Conservation (phyloP, 2,797 vertebrate species). For the Numenius phaeopus region DNA sequence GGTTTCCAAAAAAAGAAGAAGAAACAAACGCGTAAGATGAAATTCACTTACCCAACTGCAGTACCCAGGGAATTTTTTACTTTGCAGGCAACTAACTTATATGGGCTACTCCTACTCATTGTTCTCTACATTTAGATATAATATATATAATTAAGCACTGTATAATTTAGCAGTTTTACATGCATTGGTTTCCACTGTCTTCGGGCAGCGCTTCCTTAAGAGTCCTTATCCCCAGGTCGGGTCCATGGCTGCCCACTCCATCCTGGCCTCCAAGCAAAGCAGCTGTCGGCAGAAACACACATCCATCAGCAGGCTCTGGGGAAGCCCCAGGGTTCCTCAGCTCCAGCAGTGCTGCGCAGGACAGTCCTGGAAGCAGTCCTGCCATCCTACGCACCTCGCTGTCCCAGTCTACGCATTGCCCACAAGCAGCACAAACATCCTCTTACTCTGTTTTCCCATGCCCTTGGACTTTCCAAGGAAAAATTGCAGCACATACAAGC, state of each 20-base stretch:
- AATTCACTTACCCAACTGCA: conserved; percentile 60
- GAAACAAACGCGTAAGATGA: conserved; percentile 38
- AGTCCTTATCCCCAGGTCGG: not conserved
- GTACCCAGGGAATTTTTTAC: conserved; percentile 40
- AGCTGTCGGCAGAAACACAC: not conserved
- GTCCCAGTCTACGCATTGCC: not conserved
- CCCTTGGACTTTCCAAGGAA: not conserved
- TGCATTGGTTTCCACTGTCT: not conserved
- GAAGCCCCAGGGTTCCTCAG: not conserved
- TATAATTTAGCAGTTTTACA: conserved; percentile 35
- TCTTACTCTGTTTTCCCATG: accelerated
- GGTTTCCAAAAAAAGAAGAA: conserved; percentile 40
- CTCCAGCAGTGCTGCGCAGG: accelerated
- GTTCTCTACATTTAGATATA: conserved; percentile 54
- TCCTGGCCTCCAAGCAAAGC: not conserved
- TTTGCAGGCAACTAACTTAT: conserved; percentile 57
- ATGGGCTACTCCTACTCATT: conserved; percentile 67
- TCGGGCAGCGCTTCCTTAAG: conserved; percentile 1
- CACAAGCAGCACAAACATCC: not conserved
- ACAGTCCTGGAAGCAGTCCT: not conserved
- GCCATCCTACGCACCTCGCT: not conserved
- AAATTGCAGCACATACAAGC: accelerated
- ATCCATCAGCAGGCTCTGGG: accelerated
- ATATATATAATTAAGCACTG: conserved; percentile 38
- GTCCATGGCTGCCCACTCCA: not conserved